phyloP scores from a whole-genome alignment of 2,888 invertebrate genomes.

The Lutraria lutraria region DNA sequence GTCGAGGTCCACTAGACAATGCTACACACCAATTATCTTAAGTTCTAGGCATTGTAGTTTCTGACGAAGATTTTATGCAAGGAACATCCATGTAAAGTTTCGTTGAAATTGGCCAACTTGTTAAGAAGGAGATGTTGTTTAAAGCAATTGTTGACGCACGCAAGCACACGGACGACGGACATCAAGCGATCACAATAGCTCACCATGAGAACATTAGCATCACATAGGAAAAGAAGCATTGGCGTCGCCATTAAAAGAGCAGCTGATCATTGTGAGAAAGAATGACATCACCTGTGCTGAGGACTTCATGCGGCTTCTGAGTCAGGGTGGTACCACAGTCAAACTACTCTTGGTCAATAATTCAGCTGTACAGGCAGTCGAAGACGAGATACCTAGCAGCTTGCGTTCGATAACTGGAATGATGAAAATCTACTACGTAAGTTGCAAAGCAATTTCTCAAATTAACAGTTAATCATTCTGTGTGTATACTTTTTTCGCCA shows the following conservation, averaged over 20 bases:
- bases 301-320: slow-evolving; percentile 23
- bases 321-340: not conserved
- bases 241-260: slow-evolving; percentile 80
- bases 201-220: slow-evolving; percentile 84
- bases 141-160: too few species aligned
- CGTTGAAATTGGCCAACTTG: too few species aligned
- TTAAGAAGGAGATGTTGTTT: too few species aligned
- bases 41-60: too few species aligned
- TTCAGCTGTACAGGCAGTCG: slow-evolving; percentile 1
- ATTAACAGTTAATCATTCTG: too few species aligned
- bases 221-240: slow-evolving; percentile 84
- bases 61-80: too few species aligned
- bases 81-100: too few species aligned
- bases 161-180: slow-evolving; percentile 44
- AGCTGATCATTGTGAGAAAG: slow-evolving; percentile 69
- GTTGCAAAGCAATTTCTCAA: too few species aligned
- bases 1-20: slow-evolving; percentile 85
- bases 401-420: slow-evolving; percentile 21
- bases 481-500: too few species aligned
- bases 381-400: not conserved
- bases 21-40: slow-evolving; percentile 84
- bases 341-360: slow-evolving; percentile 18
- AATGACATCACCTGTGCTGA: slow-evolving; percentile 54
- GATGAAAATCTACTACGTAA: slow-evolving; percentile 41
- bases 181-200: slow-evolving; percentile 78